Evolutionary conservation across 2,888 invertebrate genomes (phyloP).

Genomic region (Epinotia demarniana): DNA sequence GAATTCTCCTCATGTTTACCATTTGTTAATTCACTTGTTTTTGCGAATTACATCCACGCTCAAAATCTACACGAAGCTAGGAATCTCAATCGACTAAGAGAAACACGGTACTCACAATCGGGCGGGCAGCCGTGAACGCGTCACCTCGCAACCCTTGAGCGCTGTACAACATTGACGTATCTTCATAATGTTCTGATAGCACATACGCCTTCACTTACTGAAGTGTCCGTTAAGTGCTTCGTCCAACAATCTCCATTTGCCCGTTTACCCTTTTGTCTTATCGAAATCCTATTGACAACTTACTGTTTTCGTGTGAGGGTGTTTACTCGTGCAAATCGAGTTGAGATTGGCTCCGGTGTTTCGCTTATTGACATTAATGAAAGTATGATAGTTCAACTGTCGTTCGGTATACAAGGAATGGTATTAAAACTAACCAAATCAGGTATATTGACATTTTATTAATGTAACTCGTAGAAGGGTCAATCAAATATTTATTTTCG

Average conservation of each 20-base stretch:
- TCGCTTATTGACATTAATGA: not conserved
- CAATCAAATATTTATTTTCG: too few species aligned
- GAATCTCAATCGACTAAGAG: constrained; percentile 18
- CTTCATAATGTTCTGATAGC: not conserved
- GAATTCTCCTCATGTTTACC: too few species aligned
- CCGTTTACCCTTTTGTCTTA: constrained; percentile 23
- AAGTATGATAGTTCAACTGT: not conserved
- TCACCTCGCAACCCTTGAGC: not conserved
- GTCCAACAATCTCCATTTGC: constrained; percentile 20
- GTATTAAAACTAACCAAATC: too few species aligned
- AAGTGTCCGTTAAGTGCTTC: not conserved
- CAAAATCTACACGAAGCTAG: not conserved
- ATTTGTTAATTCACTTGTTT: not conserved
- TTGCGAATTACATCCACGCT: not conserved
- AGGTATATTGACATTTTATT: too few species aligned
- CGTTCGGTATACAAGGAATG: not conserved
- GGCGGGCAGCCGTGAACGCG: not conserved
- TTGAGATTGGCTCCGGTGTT: not conserved
- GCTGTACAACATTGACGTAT: not conserved
- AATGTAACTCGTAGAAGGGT: too few species aligned
- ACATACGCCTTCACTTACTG: constrained; percentile 3
- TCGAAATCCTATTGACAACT: constrained; percentile 11
- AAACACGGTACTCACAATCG: not conserved
- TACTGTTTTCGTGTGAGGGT: not conserved
- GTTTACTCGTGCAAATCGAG: not conserved